Evolutionary conservation across 2,113 vertebrate species (phyloP).

Genomic region (Bothrops jararaca): DNA sequence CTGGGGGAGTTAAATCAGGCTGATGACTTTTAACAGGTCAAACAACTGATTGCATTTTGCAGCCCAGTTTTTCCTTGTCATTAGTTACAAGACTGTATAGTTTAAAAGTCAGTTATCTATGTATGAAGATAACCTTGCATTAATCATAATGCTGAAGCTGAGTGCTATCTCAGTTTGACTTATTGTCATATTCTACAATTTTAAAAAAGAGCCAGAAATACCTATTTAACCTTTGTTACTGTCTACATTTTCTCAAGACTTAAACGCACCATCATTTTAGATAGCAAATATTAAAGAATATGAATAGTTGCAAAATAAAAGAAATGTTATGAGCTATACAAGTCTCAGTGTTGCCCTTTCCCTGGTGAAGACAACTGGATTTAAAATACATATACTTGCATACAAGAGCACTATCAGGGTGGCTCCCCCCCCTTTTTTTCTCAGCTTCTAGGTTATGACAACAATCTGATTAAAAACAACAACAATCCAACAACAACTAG

Average conservation of each 20-base stretch:
- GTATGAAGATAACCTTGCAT: constrained; percentile 20
- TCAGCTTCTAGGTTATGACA: background rate
- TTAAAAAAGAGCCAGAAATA: constrained; percentile 22
- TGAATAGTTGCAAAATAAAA: background rate
- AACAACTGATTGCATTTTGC: constrained; percentile 16
- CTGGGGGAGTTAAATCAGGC: background rate
- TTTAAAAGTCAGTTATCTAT: constrained; percentile 35
- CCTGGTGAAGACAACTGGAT: background rate
- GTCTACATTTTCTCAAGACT: constrained; percentile 13
- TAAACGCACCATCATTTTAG: constrained; percentile 25
- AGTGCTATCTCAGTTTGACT: background rate
- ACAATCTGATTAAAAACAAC: background rate
- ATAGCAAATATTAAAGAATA: constrained; percentile 28
- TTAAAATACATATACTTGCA: background rate
- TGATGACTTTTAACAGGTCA: constrained; percentile 29
- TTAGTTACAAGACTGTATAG: constrained; percentile 13
- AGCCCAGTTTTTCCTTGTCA: constrained; percentile 21
- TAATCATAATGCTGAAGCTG: constrained; percentile 13
- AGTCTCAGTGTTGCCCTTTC: background rate
- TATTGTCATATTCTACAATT: background rate
- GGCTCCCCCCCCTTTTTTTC: background rate
- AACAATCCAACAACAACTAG: no score
- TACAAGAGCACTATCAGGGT: background rate
- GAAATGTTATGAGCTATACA: constrained; percentile 4
- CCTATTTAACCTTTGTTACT: constrained; percentile 30